Base-by-base conservation (phyloP, 1,140 invertebrate genomes). In the Hylaeus anthracinus region DNA sequence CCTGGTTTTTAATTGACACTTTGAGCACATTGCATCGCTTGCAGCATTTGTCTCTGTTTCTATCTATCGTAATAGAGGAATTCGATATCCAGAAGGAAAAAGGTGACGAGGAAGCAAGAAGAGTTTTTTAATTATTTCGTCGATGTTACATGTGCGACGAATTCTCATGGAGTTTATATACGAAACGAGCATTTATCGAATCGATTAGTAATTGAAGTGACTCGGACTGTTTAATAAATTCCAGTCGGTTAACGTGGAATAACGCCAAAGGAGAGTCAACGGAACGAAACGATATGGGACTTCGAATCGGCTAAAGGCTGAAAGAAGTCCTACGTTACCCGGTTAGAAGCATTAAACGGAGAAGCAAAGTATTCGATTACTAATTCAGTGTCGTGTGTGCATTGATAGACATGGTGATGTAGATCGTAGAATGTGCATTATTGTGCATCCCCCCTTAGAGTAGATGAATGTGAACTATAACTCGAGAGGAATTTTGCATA, bases 381-480 rank as follows among this genome's bases (percentile, higher is more conserved):
- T 51, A 71, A 74, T 81, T 72, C 12, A 14, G 48, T 72, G 55
- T 37, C 39, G 45, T 64, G 51, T 81, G 78, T 86, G 72, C 41
- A 81, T 2, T 74, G 39, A 39, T 63, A 12, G 10, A 26, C 14
- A 39, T 70, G 48, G 55, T 58, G 41, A 66, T 14, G 63, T 75
- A 75, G 43, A 72, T 71, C 5, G 51, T 86, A 79, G 75, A 79
- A 48, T 51, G 41, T 75, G 63, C 72, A 60, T 84, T 72, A 71
- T 71, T 65, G 15, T 61, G 39, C 43, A 86, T 55, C 48, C 56
- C 55, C 55, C 69, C 45, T 69, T 86, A 86, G 84, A 85, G 45
- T 86, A 86, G 75, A 64, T 41, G 15, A 64, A 82, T 82, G 78
- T 69, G 75, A 65, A 79, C 51, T 39, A 75, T 79, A 75, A 82